A percentile compares a stretch with the other conserved stretches of the same genome.
These are phyloP conservation scores for Ardeotis arabs DNA, from an alignment of 2,113 vertebrate species.

Conservation along the genomic window DNA sequence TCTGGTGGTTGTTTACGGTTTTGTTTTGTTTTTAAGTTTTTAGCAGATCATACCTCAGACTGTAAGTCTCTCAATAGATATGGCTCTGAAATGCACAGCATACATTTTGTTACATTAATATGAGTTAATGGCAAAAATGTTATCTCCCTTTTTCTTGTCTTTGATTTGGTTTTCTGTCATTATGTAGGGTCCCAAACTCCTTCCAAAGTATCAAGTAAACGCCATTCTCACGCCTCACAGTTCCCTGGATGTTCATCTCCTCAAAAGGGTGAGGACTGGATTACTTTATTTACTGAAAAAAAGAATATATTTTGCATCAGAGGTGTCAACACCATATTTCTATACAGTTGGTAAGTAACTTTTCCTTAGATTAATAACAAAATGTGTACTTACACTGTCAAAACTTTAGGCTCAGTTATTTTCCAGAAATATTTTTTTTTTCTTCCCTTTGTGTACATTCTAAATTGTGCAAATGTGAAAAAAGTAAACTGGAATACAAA, in stretches of 20 bases:
- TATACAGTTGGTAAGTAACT: constrained; percentile 83
- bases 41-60: background rate
- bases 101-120: background rate
- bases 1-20: background rate
- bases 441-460: background rate
- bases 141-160: background rate
- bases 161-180: background rate
- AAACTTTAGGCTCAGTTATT: background rate
- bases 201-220: constrained; percentile 80
- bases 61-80: background rate
- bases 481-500: background rate
- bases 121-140: background rate
- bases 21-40: background rate
- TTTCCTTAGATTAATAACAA: background rate
- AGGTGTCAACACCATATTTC: constrained; percentile 85
- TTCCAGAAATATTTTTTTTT: background rate
- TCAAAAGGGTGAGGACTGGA: constrained; percentile 79
- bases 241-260: constrained; percentile 79
- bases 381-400: background rate
- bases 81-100: background rate
- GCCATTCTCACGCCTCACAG: constrained; percentile 72
- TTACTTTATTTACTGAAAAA: constrained; percentile 85
- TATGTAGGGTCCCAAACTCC: constrained; percentile 80
- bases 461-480: background rate
- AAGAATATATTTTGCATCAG: constrained; percentile 84